Conservation (phyloP, 2,113 vertebrate species). For the Henicopernis longicauda region DNA sequence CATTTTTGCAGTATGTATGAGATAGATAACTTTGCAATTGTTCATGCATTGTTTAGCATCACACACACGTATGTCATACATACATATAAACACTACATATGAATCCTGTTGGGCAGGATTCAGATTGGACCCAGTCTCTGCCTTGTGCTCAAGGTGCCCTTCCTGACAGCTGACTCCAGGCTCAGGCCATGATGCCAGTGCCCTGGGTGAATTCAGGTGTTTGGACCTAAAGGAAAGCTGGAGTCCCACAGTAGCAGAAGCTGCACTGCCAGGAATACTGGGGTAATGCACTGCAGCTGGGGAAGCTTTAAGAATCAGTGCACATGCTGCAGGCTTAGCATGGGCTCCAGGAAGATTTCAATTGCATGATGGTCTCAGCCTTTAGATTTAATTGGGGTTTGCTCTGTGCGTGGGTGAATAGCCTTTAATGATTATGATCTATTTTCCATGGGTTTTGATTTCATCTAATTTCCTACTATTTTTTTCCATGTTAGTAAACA, state of each 20-base stretch:
- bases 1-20: neutral
- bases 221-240: neutral
- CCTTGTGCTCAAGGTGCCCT: neutral
- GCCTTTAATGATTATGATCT: neutral
- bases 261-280: neutral
- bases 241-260: neutral
- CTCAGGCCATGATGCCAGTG: neutral
- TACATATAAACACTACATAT: neutral
- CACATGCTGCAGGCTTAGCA: accelerated
- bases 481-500: neutral
- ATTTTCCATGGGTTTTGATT: neutral
- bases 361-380: neutral
- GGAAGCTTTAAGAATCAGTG: neutral
- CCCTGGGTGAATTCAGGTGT: neutral
- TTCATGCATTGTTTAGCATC: neutral
- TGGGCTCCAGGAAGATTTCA: neutral
- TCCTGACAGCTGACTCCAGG: neutral
- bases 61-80: neutral
- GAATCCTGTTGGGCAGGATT: neutral
- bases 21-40: neutral
- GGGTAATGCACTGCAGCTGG: neutral
- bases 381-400: neutral
- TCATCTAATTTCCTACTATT: neutral
- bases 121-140: neutral
- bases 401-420: neutral